phyloP scores from a whole-genome alignment of 2,113 vertebrate genomes.

The Tapirus terrestris region DNA sequence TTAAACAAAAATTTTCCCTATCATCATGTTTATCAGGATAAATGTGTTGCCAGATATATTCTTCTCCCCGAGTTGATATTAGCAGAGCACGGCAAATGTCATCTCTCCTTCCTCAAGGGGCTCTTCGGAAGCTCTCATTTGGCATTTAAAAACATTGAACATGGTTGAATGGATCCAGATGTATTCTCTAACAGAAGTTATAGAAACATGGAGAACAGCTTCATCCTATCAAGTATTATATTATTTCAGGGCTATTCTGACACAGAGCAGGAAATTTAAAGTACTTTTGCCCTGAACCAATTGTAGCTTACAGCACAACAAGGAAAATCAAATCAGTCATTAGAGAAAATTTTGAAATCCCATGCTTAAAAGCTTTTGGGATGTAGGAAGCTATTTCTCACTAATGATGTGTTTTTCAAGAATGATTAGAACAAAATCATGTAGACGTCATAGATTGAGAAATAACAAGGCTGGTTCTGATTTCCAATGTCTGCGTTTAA shows the following conservation, averaged over 20 bases:
- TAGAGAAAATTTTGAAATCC: slow-evolving; percentile 54
- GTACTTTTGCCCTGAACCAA: slow-evolving; percentile 26
- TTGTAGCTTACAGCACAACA: not conserved
- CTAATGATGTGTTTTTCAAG: not conserved
- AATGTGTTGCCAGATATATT: slow-evolving; percentile 71
- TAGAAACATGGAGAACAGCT: slow-evolving; percentile 70
- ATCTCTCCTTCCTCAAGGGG: slow-evolving; percentile 74
- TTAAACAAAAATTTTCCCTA: slow-evolving; percentile 78
- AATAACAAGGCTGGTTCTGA: not conserved
- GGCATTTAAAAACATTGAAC: slow-evolving; percentile 78
- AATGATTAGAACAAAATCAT: not conserved
- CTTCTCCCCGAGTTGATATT: slow-evolving; percentile 69
- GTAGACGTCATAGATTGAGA: not conserved
- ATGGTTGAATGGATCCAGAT: slow-evolving; percentile 75
- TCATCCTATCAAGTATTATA: slow-evolving; percentile 41
- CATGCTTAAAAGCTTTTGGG: not conserved
- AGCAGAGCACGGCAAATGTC: slow-evolving; percentile 74
- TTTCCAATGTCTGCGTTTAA: slow-evolving; percentile 1
- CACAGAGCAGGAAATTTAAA: slow-evolving; percentile 60
- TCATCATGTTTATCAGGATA: slow-evolving; percentile 80
- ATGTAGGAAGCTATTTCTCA: not conserved
- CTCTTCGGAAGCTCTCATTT: slow-evolving; percentile 60
- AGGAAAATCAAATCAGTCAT: slow-evolving; percentile 29
- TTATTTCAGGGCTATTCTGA: slow-evolving; percentile 45
- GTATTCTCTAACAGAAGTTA: slow-evolving; percentile 67